Evolutionary conservation across 2,113 vertebrate genomes (phyloP), one percentile per base, ranked within the genome.

Genomic region (Camelus bactrianus): DNA sequence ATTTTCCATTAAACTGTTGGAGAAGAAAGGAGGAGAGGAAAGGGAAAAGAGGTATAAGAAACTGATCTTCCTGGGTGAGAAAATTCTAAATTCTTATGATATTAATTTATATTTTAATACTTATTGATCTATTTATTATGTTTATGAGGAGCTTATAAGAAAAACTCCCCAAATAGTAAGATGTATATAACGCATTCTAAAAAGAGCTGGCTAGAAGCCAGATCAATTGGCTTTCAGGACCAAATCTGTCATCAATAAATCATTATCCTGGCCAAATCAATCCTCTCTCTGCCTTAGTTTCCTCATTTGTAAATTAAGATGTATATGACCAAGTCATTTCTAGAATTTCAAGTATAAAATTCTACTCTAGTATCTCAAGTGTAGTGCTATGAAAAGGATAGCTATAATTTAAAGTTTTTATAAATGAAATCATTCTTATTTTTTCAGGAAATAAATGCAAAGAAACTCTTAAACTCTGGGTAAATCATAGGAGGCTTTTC

Each of bases 311-410:
- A 93, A 96, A 92, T 28, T 17, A 92, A n/a, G 32, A 82, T 67
- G 22, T 48, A 3, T 79, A 73, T 7, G 11, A 94, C 50, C 13
- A 64, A n/a, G 83, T 32, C 42, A 30, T 62, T 56, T 83, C 22
- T 75, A 93, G 17, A 92, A 86, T 94, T 94, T 92, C 64, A 93
- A 93, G 19, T 14, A 81, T 83, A 62, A 96, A 84, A 70, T 58
- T 91, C 48, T 83, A 94, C 5, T 79, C 17, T 80, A 75, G n/a
- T 91, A 85, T 75, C 46, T 87, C 42, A 83, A 60, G 26, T 89
- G 13, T 62, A 42, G 26, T 77, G 24, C 38, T 73, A 83, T 19
- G 28, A 42, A 84, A 83, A 19, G 48, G 22, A 62, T 28, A 75
- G 0, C 48, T 60, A 38, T 75, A 84, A 84, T 70, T 87, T 42